These are phyloP conservation scores for Drosophila mayaguana DNA, from an alignment of 2,888 invertebrate genomes.

Conservation along the genomic window DNA sequence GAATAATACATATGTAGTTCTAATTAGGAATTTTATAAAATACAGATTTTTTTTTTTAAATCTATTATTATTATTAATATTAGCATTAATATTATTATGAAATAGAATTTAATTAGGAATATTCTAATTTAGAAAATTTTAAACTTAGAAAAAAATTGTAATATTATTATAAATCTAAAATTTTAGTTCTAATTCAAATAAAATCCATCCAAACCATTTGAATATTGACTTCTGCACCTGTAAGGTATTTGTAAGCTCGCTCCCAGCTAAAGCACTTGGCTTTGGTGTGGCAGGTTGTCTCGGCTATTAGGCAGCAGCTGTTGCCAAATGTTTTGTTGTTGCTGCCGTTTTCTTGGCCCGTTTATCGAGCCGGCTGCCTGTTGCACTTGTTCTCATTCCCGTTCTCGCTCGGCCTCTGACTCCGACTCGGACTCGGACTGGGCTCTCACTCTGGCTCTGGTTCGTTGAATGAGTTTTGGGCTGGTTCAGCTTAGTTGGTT, in stretches of 20 bases:
- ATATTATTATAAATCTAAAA: no score
- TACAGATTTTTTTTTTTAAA: no score
- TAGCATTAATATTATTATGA: no score
- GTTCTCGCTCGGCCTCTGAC: slow-evolving; percentile 25
- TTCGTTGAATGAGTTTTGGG: slow-evolving; percentile 35
- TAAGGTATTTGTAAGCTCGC: neutral
- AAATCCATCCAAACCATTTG: no score
- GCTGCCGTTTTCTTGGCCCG: slow-evolving; percentile 46
- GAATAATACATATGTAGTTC: no score
- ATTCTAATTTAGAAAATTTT: no score
- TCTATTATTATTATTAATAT: no score
- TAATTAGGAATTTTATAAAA: no score
- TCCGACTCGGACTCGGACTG: neutral
- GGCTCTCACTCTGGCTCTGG: slow-evolving; percentile 36
- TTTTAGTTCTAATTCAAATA: no score
- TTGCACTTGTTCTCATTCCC: slow-evolving; percentile 55
- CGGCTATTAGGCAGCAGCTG: slow-evolving; percentile 45
- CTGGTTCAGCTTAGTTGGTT: slow-evolving; percentile 44
- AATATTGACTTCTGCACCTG: no score
- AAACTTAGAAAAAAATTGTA: no score
- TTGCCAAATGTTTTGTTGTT: slow-evolving; percentile 29
- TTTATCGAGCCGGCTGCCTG: slow-evolving; percentile 53
- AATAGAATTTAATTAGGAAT: no score
- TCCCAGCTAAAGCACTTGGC: neutral
- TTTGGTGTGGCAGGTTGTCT: slow-evolving; percentile 29